Evolutionary conservation across 2,888 invertebrate genomes (phyloP).

Genomic region (Acleris cristana): DNA sequence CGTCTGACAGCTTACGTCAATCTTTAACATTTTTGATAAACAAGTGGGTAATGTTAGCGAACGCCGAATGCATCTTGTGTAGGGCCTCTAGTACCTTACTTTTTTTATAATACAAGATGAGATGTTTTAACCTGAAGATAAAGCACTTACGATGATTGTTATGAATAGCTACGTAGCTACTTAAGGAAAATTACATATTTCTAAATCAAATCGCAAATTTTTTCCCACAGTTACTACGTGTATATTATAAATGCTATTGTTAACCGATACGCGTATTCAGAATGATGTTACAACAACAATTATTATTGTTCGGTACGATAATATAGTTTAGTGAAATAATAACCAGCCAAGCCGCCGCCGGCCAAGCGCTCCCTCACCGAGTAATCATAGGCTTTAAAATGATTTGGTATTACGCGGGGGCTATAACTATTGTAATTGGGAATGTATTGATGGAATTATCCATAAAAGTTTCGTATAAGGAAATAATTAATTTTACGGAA

Average conservation of each 20-base stretch:
- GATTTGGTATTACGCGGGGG: conserved; percentile 44
- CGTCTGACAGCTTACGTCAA: too few species aligned
- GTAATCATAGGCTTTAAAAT: conserved; percentile 60
- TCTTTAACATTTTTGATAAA: too few species aligned
- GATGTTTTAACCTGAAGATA: too few species aligned
- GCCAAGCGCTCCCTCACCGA: conserved; percentile 51
- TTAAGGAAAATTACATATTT: too few species aligned
- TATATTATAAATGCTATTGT: conserved; percentile 38
- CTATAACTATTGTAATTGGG: conserved; percentile 47
- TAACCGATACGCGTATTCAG: conserved; percentile 40
- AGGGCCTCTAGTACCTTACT: too few species aligned
- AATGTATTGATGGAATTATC: conserved; percentile 46
- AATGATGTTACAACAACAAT: conserved; percentile 45
- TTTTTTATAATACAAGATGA: too few species aligned
- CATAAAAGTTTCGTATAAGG: not conserved
- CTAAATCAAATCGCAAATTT: not conserved
- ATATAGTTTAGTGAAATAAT: conserved; percentile 53
- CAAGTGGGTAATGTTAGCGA: too few species aligned
- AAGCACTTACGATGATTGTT: too few species aligned
- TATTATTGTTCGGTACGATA: conserved; percentile 47
- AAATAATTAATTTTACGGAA: not conserved
- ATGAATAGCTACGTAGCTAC: too few species aligned
- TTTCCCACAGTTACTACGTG: conserved; percentile 40
- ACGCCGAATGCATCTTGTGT: too few species aligned
- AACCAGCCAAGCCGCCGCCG: conserved; percentile 47